These are phyloP conservation scores for Coregonus suidteri DNA, from an alignment of 2,797 vertebrate species.

Conservation along the genomic window DNA sequence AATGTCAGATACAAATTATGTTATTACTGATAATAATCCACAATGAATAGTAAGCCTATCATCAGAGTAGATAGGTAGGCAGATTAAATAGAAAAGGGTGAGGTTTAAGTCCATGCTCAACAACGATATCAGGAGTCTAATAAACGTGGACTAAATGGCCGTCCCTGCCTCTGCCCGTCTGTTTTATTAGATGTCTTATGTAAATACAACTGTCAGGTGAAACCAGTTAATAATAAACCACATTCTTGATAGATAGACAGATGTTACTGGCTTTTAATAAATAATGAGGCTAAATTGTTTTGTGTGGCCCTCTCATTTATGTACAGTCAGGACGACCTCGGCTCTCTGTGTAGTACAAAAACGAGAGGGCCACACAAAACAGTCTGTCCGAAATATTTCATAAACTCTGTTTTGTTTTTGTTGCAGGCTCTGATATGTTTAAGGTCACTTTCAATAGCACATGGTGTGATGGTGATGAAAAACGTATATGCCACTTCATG, in stretches of 20 bases:
- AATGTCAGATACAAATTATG: background rate
- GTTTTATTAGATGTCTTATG: conserved; percentile 49
- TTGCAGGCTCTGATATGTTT: background rate
- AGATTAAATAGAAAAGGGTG: background rate
- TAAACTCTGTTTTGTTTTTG: background rate
- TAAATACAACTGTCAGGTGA: conserved; percentile 46
- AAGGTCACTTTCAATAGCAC: background rate
- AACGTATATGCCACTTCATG: background rate
- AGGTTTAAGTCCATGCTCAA: conserved; percentile 57
- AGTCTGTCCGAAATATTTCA: background rate
- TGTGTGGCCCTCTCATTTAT: too few species aligned
- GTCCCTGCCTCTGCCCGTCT: conserved; percentile 13
- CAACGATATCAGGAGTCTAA: conserved; percentile 69
- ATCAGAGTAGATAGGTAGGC: background rate
- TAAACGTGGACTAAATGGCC: conserved; percentile 38
- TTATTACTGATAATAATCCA: background rate
- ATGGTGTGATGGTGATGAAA: background rate
- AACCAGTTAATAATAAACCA: conserved; percentile 68
- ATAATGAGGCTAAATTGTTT: conserved; percentile 35
- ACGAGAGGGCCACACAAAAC: background rate
- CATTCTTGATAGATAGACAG: conserved; percentile 64
- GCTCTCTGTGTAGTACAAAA: background rate
- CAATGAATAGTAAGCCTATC: background rate
- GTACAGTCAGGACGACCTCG: too few species aligned
- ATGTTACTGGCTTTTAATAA: conserved; percentile 58